Evolutionary conservation across 1,140 invertebrate species (phyloP), one percentile per base, ranked within the genome.

Genomic region (Cherax quadricarinatus): DNA sequence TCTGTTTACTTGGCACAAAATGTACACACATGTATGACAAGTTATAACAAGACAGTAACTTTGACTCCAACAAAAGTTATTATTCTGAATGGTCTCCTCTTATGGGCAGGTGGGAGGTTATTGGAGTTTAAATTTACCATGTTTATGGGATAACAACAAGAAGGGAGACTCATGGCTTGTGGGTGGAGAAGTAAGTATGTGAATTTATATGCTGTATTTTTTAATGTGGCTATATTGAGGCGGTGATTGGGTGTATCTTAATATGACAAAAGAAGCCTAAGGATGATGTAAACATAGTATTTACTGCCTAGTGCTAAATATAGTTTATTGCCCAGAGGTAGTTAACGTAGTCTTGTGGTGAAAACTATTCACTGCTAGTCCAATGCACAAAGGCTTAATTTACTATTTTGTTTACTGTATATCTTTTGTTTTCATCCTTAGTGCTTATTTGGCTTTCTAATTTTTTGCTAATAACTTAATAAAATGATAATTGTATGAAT

Each of bases 341-440:
- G 62, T 18, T 21, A 66, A 21, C 10, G 62, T 66, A 66, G 53
- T 66, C 2, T 21, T 18, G 14, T 66, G 21, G 21, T 18, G 18
- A 66, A 18, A 18, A 21, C 18, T 66, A 66, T 66, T 66, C 62
- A 66, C 21, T 66, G 21, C 21, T 66, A 66, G 21, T 66, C 62
- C 10, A 66, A 18, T 16, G 62, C 18, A 16, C 2, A 21, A 16
- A 16, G 5, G 62, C 62, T 18, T 66, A 66, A 5, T 41, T 41
- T 41, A 41, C 30, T 41, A 41, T 41, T 41, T 41, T 66, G 62
- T 66, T 66, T 18, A 66, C 18, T 18, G 14, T 66, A 5, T 66
- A 66, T 6, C 57, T 66, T 14, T 66, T 10, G 16, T 84, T 84
- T 84, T 84, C 82, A 84, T 84, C 82, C 82, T 84, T 84, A 30